A percentile compares a stretch with the other conserved stretches of the same genome.
phyloP scores from a whole-genome alignment of 2,113 vertebrate genomes.

The Tenebrosternarchus preto region DNA sequence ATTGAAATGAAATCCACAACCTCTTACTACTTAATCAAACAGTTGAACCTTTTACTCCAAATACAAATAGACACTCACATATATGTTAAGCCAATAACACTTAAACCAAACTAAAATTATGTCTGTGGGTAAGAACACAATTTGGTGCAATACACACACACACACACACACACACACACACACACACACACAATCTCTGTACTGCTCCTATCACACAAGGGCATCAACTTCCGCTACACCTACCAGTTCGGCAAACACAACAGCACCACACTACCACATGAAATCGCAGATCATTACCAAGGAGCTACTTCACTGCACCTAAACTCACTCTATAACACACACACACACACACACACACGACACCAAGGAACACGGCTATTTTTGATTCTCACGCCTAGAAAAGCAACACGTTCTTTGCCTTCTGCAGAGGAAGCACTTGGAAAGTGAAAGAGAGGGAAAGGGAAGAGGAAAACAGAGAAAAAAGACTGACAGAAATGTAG shows the following conservation, averaged over 20 bases:
- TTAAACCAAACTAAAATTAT: neutral
- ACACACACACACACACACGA: slow-evolving; percentile 27
- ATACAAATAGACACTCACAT: too few species aligned
- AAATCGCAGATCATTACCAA: slow-evolving; percentile 8
- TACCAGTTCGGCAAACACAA: slow-evolving; percentile 9
- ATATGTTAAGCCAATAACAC: too few species aligned
- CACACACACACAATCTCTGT: neutral
- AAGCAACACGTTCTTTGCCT: slow-evolving; percentile 40
- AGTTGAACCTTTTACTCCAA: too few species aligned
- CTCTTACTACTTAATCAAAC: too few species aligned
- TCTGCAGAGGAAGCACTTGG: neutral
- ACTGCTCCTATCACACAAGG: slow-evolving; percentile 6
- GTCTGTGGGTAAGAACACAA: neutral
- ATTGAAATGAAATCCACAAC: too few species aligned
- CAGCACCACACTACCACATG: slow-evolving; percentile 8
- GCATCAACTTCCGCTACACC: slow-evolving; percentile 19
- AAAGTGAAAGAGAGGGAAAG: neutral
- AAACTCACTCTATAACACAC: slow-evolving; percentile 4
- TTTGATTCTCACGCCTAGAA: slow-evolving; percentile 34
- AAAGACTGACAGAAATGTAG: neutral
- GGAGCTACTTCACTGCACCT: neutral
- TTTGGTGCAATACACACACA: neutral
- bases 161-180: neutral
- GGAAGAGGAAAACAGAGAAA: neutral
- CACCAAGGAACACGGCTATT: slow-evolving; percentile 33